phyloP scores from a whole-genome alignment of 2,113 vertebrate species.

The Pterocles burchelli region DNA sequence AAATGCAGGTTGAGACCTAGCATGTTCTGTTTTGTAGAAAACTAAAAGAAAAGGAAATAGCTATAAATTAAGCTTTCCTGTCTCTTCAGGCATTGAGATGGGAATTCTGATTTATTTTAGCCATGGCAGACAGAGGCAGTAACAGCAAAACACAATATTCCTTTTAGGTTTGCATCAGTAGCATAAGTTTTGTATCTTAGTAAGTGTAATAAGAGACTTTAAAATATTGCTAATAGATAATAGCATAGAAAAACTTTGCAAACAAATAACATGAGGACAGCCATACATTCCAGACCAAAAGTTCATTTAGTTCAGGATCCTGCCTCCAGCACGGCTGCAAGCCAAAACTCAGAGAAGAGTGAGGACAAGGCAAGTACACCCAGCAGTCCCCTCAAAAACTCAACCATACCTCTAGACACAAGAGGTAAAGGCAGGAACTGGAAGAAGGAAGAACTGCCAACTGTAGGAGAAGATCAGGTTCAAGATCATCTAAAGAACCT shows the following conservation, averaged over 20 bases:
- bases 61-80: constrained; percentile 73
- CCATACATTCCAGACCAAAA: not conserved
- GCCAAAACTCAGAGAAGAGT: not conserved
- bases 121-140: constrained; percentile 35
- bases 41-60: constrained; percentile 67
- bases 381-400: not conserved
- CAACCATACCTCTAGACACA: accelerated
- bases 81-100: constrained; percentile 68
- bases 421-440: no score
- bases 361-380: not conserved
- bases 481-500: no score
- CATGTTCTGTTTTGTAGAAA: constrained; percentile 69
- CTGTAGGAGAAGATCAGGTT: no score
- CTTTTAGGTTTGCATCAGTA: constrained; percentile 38
- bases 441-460: no score
- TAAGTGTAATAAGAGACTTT: not conserved
- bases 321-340: not conserved
- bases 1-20: constrained; percentile 69
- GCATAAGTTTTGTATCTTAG: constrained; percentile 19
- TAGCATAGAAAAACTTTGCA: not conserved
- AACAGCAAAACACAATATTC: constrained; percentile 32
- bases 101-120: constrained; percentile 66
- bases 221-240: not conserved
- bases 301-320: not conserved
- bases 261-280: not conserved